These are phyloP conservation scores for Hirtodrosophila cameraria DNA, from an alignment of 2,888 invertebrate genomes.

Conservation along the genomic window DNA sequence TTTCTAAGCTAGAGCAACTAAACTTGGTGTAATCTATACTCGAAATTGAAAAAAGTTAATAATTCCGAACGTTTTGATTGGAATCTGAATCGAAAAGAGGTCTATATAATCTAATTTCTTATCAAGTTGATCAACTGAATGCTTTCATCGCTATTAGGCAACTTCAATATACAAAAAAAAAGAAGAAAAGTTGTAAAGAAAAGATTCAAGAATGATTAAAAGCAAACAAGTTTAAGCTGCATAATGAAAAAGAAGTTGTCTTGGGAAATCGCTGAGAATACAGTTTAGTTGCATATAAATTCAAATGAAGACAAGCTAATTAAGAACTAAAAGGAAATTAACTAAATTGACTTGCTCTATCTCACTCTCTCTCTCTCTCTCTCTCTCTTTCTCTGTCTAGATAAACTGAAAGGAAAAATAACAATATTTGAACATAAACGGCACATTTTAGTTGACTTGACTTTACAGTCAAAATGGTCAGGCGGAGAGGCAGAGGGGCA, in stretches of 20 bases:
- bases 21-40: too few relatives aligned
- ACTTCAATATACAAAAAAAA: too few relatives aligned
- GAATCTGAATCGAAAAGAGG: too few relatives aligned
- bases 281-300: neutral
- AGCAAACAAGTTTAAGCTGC: neutral
- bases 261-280: neutral
- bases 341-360: neutral
- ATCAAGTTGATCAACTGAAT: too few relatives aligned
- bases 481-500: neutral
- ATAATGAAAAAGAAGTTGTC: neutral
- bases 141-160: too few relatives aligned
- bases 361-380: too few relatives aligned
- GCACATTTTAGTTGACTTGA: conserved; percentile 45
- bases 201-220: too few relatives aligned
- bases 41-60: too few relatives aligned
- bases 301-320: conserved; percentile 6
- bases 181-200: too few relatives aligned
- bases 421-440: conserved; percentile 56
- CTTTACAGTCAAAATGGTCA: conserved; percentile 4
- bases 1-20: too few relatives aligned
- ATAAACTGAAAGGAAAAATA: conserved; percentile 28
- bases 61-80: too few relatives aligned
- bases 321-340: conserved; percentile 1
- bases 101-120: too few relatives aligned
- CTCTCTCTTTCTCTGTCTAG: neutral